Percentiles rank a stretch among this genome's conserved stretches.
phyloP scores from a whole-genome alignment of 2,113 vertebrate species.

The Illadopsis cleaveri region DNA sequence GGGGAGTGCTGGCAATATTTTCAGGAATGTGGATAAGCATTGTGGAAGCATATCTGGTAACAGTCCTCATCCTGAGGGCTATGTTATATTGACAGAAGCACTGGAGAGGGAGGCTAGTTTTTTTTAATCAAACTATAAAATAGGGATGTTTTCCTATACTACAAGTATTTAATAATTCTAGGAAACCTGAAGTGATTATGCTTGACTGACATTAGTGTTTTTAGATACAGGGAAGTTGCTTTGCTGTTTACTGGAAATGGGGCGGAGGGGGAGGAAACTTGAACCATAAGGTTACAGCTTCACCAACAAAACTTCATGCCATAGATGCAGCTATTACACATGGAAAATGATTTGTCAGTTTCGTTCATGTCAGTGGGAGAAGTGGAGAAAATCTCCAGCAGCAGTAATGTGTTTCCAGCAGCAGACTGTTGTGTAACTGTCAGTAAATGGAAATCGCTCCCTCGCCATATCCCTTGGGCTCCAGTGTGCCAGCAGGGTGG shows the following conservation, averaged over 20 bases:
- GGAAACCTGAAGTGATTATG: neutral
- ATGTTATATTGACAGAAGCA: accelerated
- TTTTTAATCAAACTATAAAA: neutral
- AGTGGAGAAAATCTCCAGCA: neutral
- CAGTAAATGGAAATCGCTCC: neutral
- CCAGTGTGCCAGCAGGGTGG: accelerated
- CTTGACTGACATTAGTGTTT: neutral
- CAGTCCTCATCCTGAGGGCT: neutral
- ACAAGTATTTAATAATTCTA: neutral
- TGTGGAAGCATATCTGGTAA: accelerated
- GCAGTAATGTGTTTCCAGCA: neutral
- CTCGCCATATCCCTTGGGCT: neutral
- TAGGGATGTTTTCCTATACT: neutral
- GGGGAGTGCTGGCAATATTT: neutral
- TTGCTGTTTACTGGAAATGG: neutral
- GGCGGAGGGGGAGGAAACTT: accelerated
- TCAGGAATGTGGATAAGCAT: neutral
- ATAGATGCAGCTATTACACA: neutral
- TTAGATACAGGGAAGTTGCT: neutral
- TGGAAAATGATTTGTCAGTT: neutral
- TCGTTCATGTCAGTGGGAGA: neutral
- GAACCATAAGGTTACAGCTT: neutral
- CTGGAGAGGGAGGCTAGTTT: neutral
- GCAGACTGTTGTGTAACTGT: neutral
- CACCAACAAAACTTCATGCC: neutral